Conservation (phyloP, 2,113 vertebrate genomes). For the Entosphenus tridentatus region DNA sequence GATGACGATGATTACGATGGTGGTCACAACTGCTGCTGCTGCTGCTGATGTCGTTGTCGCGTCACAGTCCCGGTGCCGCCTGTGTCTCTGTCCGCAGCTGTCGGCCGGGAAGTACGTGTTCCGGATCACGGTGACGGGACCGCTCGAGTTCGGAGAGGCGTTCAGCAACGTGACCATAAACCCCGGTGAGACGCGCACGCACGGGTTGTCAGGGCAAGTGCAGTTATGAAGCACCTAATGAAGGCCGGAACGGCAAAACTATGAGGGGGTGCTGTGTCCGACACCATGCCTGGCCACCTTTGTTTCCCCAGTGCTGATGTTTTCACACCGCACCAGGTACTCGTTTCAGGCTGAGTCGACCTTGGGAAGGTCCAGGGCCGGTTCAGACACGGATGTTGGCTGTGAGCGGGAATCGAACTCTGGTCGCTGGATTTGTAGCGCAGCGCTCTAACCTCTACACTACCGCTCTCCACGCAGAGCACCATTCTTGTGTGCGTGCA, state of each 20-base stretch:
- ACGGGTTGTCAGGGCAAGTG: neutral
- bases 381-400: no score
- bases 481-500: neutral
- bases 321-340: neutral
- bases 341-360: neutral
- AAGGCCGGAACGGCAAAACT: conserved; percentile 1
- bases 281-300: neutral
- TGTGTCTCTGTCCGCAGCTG: conserved; percentile 21
- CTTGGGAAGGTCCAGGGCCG: no score
- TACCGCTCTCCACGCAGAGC: neutral
- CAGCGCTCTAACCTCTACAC: no score
- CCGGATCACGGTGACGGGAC: conserved; percentile 29
- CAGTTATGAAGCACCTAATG: neutral
- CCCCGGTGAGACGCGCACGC: conserved; percentile 23
- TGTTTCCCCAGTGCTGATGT: neutral
- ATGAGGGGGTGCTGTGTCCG: neutral
- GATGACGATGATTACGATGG: no score
- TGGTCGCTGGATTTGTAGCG: no score
- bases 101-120: conserved; percentile 28
- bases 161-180: conserved; percentile 34
- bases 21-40: neutral
- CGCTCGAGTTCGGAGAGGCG: conserved; percentile 31
- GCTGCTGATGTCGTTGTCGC: neutral
- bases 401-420: no score
- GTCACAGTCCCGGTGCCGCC: neutral